These are phyloP conservation scores for Patiria miniata DNA, from an alignment of 35 echinoderm and acorn worm species.

Conservation along the genomic window DNA sequence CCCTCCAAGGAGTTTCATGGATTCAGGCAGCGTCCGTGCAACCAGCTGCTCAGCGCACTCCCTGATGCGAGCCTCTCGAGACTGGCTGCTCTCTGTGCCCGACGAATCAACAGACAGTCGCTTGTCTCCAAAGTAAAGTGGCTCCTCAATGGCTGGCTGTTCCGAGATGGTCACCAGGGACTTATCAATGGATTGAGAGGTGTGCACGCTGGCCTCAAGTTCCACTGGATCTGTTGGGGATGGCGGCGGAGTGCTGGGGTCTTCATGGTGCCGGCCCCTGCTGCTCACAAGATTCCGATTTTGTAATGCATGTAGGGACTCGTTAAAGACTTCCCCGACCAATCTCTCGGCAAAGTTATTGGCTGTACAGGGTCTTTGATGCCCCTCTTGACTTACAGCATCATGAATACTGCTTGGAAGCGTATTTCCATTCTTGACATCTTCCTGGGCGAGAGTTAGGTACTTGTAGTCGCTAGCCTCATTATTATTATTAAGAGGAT, in stretches of 20 bases:
- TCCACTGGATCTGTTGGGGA: conserved; percentile 34
- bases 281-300: no score
- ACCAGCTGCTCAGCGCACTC: conserved; percentile 39
- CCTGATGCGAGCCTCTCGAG: conserved; percentile 31
- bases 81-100: conserved; percentile 13
- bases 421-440: conserved; percentile 9
- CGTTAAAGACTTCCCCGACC: neutral
- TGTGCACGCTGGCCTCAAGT: neutral
- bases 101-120: neutral
- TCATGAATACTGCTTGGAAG: neutral
- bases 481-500: no score
- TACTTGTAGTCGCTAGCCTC: neutral
- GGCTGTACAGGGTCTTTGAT: neutral
- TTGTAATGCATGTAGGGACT: neutral
- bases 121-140: neutral
- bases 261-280: neutral
- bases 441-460: neutral
- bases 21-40: conserved; percentile 22
- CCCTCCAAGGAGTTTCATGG: conserved; percentile 31
- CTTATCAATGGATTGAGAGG: neutral
- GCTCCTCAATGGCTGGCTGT: conserved; percentile 9
- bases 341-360: conserved; percentile 9
- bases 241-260: conserved; percentile 60
- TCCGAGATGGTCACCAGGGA: conserved; percentile 1
- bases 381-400: neutral